These are phyloP conservation scores for Poicephalus gulielmi DNA, from an alignment of 2,113 vertebrate species.

Conservation along the genomic window DNA sequence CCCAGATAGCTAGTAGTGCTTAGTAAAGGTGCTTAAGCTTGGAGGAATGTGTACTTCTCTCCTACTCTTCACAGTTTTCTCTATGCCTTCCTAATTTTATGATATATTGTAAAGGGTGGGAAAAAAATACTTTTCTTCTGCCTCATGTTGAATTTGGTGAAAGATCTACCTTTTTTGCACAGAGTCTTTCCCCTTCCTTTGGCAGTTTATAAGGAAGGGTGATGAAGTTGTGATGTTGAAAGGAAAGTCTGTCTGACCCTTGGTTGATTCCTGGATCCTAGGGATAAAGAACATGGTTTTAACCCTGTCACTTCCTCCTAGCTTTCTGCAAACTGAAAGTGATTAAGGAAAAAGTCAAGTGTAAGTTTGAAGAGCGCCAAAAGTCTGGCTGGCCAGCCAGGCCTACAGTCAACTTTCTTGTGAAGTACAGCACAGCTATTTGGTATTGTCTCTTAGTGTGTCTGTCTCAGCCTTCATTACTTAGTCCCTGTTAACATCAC, in stretches of 20 bases:
- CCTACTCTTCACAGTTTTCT: not conserved
- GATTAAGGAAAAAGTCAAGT: not conserved
- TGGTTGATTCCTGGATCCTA: not conserved
- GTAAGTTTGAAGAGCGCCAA: not conserved
- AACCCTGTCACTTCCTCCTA: not conserved
- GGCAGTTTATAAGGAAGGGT: not conserved
- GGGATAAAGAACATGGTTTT: not conserved
- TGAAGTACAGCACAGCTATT: slow-evolving; percentile 3
- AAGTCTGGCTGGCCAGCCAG: not conserved
- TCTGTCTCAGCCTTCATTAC: not conserved
- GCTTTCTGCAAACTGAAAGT: not conserved
- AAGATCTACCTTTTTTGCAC: not conserved
- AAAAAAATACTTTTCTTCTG: not conserved
- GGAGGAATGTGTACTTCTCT: not conserved
- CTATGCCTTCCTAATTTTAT: not conserved
- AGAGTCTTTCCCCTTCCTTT: not conserved
- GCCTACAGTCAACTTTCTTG: not conserved
- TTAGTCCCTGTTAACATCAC: not conserved
- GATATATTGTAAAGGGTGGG: not conserved
- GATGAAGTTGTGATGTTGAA: not conserved
- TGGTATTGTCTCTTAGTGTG: not conserved
- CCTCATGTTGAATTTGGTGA: not conserved
- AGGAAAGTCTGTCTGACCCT: not conserved
- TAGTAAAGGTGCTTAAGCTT: not conserved
- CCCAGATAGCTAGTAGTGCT: not conserved